A percentile compares a stretch with the other conserved stretches of the same genome.
These are phyloP conservation scores for Baryphthengus martii DNA, from an alignment of 2,113 vertebrate genomes.

Conservation along the genomic window DNA sequence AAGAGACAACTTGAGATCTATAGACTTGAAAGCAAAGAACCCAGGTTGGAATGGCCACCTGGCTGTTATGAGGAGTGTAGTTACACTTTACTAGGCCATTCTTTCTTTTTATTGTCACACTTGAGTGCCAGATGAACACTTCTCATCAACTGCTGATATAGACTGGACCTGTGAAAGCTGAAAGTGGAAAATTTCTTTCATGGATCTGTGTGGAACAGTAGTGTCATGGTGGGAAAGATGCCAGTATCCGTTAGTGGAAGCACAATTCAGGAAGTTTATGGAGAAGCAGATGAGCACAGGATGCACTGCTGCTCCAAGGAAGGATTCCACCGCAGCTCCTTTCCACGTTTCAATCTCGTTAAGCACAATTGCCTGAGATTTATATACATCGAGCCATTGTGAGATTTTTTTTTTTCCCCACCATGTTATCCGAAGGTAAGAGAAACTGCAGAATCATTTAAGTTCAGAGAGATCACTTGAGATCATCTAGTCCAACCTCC, in stretches of 20 bases:
- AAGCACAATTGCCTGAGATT: neutral
- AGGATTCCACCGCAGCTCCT: neutral
- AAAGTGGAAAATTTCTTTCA: neutral
- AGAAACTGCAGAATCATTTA: neutral
- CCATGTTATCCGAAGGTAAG: neutral
- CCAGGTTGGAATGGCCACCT: neutral
- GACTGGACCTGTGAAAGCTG: neutral
- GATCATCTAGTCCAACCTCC: neutral
- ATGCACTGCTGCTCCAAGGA: neutral
- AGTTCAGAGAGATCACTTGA: neutral
- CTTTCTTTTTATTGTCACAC: neutral
- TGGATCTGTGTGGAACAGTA: neutral
- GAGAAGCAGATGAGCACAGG: neutral
- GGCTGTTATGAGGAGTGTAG: neutral
- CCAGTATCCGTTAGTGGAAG: neutral
- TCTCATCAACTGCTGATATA: neutral
- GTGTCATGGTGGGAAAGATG: neutral
- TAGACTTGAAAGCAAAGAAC: neutral
- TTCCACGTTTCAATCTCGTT: neutral
- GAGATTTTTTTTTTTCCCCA: neutral
- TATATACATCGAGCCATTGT: neutral
- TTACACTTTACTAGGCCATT: neutral
- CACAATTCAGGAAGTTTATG: neutral
- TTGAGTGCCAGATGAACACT: neutral
- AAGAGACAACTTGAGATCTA: neutral